phyloP scores from a whole-genome alignment of 2,113 vertebrate genomes.

The Zonotrichia leucophrys region DNA sequence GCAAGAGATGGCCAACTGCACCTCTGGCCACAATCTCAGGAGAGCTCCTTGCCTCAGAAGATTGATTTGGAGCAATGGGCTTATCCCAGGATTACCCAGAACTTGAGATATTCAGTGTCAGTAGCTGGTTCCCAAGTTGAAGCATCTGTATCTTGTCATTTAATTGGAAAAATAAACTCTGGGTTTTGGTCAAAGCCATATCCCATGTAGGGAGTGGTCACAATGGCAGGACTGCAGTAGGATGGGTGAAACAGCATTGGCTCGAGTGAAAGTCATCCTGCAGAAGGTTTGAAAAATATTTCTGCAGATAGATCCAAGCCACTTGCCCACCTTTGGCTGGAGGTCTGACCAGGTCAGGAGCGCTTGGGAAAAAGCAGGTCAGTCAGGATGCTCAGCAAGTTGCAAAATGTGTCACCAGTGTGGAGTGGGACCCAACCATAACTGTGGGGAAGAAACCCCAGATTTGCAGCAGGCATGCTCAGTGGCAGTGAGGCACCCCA shows the following conservation, averaged over 20 bases:
- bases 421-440: not conserved
- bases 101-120: not conserved
- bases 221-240: not conserved
- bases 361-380: not conserved
- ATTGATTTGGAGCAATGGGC: not conserved
- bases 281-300: not conserved
- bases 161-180: not conserved
- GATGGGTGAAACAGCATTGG: not conserved
- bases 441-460: not conserved
- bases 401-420: rapidly evolving
- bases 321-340: not conserved
- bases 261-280: not conserved
- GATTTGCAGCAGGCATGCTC: not conserved
- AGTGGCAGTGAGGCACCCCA: not conserved
- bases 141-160: not conserved
- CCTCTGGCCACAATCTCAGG: rapidly evolving
- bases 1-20: rapidly evolving
- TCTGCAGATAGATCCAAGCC: not conserved
- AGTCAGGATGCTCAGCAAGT: not conserved
- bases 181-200: not conserved
- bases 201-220: rapidly evolving
- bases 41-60: not conserved
- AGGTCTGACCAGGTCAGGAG: not conserved
- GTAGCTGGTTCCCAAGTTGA: rapidly evolving
- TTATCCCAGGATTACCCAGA: not conserved